Conservation (phyloP, 2,797 vertebrate species). For the Phataginus tetradactyla region DNA sequence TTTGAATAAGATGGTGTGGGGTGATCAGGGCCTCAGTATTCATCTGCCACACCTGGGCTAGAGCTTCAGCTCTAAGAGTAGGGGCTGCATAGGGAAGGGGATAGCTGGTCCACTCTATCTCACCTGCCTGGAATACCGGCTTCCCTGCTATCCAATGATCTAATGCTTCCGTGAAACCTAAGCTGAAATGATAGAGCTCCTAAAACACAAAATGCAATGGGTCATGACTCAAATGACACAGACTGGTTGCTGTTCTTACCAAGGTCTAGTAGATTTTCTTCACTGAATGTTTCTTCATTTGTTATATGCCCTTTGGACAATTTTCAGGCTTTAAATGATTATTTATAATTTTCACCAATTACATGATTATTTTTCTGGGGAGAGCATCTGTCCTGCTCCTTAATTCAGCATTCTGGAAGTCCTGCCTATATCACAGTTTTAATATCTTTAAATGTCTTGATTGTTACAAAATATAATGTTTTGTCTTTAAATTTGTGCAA, state of each 20-base stretch:
- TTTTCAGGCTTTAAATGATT: not conserved
- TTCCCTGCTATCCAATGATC: not conserved
- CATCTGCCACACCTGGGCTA: not conserved
- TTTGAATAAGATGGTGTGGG: not conserved
- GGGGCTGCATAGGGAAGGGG: not conserved
- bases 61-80: not conserved
- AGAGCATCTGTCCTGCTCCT: not conserved
- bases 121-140: not conserved
- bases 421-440: not conserved
- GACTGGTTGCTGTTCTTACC: not conserved
- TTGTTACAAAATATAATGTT: not conserved
- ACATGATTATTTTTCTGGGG: not conserved
- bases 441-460: not conserved
- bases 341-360: not conserved
- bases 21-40: accelerated
- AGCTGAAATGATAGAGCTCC: not conserved
- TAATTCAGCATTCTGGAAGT: not conserved
- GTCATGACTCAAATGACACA: not conserved
- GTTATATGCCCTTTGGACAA: not conserved
- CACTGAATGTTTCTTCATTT: not conserved
- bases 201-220: not conserved
- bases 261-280: not conserved
- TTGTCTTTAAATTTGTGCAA: not conserved
- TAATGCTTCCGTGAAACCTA: not conserved
- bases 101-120: not conserved